Conservation (phyloP, 2,888 invertebrate species). For the Cancer borealis region DNA sequence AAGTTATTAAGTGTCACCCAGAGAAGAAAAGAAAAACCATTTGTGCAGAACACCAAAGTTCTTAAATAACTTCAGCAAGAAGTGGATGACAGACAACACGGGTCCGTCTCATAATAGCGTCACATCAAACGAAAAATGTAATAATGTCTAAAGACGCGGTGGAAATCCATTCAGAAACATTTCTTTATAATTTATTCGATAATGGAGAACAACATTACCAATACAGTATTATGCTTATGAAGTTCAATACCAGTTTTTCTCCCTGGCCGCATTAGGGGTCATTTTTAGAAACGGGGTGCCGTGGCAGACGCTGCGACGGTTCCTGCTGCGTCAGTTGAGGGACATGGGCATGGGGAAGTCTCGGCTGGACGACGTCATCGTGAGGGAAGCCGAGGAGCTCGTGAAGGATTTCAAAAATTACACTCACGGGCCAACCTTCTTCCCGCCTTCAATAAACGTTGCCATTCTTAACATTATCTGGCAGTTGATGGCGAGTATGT, state of each 20-base stretch:
- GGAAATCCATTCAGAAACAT: too few species aligned
- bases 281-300: conserved; percentile 50
- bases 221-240: background rate
- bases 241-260: background rate
- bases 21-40: too few species aligned
- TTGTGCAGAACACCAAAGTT: too few species aligned
- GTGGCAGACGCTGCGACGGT: conserved; percentile 51
- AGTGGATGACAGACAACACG: too few species aligned
- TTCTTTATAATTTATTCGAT: too few species aligned
- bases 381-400: conserved; percentile 51
- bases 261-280: conserved; percentile 45
- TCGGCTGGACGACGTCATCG: conserved; percentile 56
- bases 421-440: background rate
- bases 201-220: too few species aligned
- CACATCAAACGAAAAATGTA: too few species aligned
- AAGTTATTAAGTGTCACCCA: too few species aligned
- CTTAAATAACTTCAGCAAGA: too few species aligned
- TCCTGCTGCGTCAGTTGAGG: conserved; percentile 63
- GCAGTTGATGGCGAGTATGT: conserved; percentile 66
- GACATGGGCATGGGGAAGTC: conserved; percentile 69
- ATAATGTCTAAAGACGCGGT: too few species aligned
- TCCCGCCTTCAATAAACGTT: conserved; percentile 50
- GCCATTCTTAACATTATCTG: conserved; percentile 63
- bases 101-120: too few species aligned
- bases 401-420: conserved; percentile 50